A percentile compares a stretch with the other conserved stretches of the same genome.
These are phyloP conservation scores for Pogona vitticeps DNA, from an alignment of 2,113 vertebrate genomes.

Conservation along the genomic window DNA sequence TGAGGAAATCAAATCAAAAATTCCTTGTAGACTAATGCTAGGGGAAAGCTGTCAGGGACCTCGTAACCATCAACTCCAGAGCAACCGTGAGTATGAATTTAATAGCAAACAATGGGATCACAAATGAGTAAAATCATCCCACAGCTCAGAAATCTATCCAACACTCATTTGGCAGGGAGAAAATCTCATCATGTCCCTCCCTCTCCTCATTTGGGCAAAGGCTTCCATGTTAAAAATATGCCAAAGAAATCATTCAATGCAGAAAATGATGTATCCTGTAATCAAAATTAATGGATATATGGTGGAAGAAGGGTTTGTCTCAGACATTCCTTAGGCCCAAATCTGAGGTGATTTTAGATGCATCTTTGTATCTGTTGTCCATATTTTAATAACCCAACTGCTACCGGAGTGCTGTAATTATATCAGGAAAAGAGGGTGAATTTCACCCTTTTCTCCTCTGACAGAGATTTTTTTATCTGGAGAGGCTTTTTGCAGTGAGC, in stretches of 20 bases:
- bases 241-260: neutral
- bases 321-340: neutral
- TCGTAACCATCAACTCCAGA: neutral
- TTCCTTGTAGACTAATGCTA: neutral
- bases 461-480: neutral
- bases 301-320: neutral
- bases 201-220: neutral
- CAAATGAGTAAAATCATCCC: neutral
- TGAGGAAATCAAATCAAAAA: conserved; percentile 19
- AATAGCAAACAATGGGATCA: neutral
- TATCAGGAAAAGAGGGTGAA: neutral
- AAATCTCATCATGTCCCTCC: neutral
- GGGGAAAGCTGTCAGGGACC: neutral
- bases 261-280: neutral
- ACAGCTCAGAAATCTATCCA: too few relatives aligned
- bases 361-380: neutral
- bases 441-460: neutral
- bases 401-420: neutral
- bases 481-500: neutral
- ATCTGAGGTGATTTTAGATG: neutral
- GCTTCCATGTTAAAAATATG: neutral
- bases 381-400: neutral
- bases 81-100: neutral
- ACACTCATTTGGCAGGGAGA: neutral
- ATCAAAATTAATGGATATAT: neutral